Evolutionary conservation across 2,113 vertebrate species (phyloP), one percentile per base, ranked within the genome.

Genomic region (Pteropus alecto): DNA sequence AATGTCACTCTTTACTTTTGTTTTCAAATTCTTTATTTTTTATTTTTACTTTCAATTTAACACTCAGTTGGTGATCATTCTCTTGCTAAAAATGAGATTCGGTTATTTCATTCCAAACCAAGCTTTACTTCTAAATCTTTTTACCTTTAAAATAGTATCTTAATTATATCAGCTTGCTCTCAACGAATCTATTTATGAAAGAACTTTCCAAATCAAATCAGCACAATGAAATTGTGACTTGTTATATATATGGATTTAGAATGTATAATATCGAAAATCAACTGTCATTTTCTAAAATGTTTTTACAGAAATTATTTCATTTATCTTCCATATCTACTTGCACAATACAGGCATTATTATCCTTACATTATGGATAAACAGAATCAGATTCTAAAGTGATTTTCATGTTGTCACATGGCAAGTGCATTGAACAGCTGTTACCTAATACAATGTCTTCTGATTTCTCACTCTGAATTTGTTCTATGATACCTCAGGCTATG

Each of bases 31-130:
- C 4, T 88, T 76, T 38, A 4, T 19, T 58, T 86, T 77, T 79
- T 51, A 76, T 79, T 21, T 90, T 90, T 94, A 65, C 73, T 86
- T 92, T 93, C 12, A 87, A 87, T 21, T 78, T 65, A 92, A 58
- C 46, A 15, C 5, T 96, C 9, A 87, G 3, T 38, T 67, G 78
- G 13, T 90, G 38, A 58, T 11, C 85, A 15, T 86, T 12, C 14
- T 38, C 73, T 95, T 56, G 46, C 21, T 1, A 81, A 71, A 84
- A 13, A 28, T 70, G 22, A 90, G 35, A 73, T 76, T 87, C n/a
- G 26, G 11, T 54, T 48, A 79, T 94, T 90, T 81, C 4, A 67
- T 76, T 87, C 11, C 10, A 92, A 81, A 43, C 84, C 6, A 79
- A 84, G 15, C 2, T 94, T 86, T 61, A 54, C n/a, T 83, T 87